Conservation (phyloP, 2,113 vertebrate genomes). For the Vanacampus margaritifer region DNA sequence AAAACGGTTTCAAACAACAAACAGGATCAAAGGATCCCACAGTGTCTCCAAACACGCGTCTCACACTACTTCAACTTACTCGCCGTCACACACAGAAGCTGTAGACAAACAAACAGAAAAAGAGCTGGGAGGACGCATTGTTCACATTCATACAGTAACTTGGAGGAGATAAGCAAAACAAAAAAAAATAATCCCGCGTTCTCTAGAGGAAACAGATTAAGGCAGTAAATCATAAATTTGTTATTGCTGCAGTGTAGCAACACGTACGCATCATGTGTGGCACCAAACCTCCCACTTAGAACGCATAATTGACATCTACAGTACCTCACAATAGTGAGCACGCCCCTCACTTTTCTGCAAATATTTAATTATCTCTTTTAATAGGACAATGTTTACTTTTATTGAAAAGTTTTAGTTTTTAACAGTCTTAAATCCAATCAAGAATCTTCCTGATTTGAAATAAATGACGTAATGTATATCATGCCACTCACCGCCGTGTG, state of each 20-base stretch:
- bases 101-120: slow-evolving; percentile 24
- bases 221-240: background rate
- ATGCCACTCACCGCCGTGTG: slow-evolving; percentile 79
- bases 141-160: slow-evolving; percentile 18
- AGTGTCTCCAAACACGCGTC: slow-evolving; percentile 28
- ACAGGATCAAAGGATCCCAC: slow-evolving; percentile 44
- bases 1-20: slow-evolving; percentile 43
- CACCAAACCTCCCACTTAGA: no score
- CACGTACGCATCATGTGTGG: no score
- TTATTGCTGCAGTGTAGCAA: background rate
- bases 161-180: no score
- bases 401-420: no score
- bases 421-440: no score
- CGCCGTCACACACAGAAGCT: slow-evolving; percentile 5
- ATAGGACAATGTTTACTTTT: no score
- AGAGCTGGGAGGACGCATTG: slow-evolving; percentile 6
- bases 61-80: slow-evolving; percentile 14
- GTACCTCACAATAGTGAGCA: no score
- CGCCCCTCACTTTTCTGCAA: no score
- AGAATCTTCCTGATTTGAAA: no score
- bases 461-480: no score
- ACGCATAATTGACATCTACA: no score
- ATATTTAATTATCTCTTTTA: no score
- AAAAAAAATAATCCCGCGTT: background rate
- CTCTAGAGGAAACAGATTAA: background rate